Percentiles rank a stretch among this genome's conserved stretches.
Evolutionary conservation across 1,140 invertebrate species (phyloP).

Genomic region (Cyclargus thomasi): DNA sequence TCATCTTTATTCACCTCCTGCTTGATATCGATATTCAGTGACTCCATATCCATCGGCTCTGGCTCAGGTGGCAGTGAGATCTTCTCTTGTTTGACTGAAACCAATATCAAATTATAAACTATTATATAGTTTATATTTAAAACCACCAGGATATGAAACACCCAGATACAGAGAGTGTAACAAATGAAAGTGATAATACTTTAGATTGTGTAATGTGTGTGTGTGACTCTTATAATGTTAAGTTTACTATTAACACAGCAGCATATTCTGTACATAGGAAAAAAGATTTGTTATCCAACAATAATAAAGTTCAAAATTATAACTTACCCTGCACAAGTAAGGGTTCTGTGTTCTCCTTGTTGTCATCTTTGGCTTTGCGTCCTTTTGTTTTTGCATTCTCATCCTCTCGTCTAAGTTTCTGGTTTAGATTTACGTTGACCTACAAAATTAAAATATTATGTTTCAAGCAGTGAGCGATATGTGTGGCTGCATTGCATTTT

Average conservation of each 20-base stretch:
- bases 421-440: slow-evolving; percentile 55
- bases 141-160: no score
- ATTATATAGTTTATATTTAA: no score
- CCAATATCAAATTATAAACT: slow-evolving; percentile 7
- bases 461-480: no score
- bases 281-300: no score
- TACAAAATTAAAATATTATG: slow-evolving; percentile 22
- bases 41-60: slow-evolving; percentile 45
- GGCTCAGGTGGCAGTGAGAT: slow-evolving; percentile 38
- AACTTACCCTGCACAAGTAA: slow-evolving; percentile 42
- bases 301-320: background rate
- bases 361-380: slow-evolving; percentile 39
- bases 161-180: no score
- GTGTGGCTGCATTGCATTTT: no score
- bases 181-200: no score
- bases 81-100: slow-evolving; percentile 59
- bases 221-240: no score
- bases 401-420: slow-evolving; percentile 52
- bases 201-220: no score
- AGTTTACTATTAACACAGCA: no score
- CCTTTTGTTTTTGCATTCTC: slow-evolving; percentile 30
- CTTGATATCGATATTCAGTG: slow-evolving; percentile 39
- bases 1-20: slow-evolving; percentile 42
- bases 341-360: slow-evolving; percentile 52
- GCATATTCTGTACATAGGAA: no score